Base-by-base conservation (phyloP, 2,888 invertebrate species). In the Minunthozetes semirufus region DNA sequence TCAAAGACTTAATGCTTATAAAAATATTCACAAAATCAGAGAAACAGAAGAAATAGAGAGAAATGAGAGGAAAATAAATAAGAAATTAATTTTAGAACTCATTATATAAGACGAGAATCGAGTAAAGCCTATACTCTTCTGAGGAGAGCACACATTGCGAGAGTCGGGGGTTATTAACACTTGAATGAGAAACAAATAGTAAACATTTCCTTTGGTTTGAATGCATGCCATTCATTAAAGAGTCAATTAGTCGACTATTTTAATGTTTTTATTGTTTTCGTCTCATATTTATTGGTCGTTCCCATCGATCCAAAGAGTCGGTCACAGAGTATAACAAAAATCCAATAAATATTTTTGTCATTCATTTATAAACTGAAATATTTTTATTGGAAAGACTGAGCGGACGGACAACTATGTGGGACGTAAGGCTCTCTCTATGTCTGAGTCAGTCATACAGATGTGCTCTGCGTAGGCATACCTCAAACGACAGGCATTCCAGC, bases 361-460 rank as follows among this genome's bases (percentile, higher is more conserved):
- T 4, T 17, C 22, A 13, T 1, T 50, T 50, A 50, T 50, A 50
- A 11, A 50, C 50, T 22, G 5, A 13, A 11, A 8, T 25, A 56
- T 19, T 50, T 19, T 50, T 17, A 19, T 50, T 50, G 17, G 4
- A 3, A 56, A 22, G 22, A 8, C 22, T 15, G 59, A 15, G 22
- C 29, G 22, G 61, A 61, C 61, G 27, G 42, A 68, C 19, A 46
- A n/a, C 19, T 68, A 68, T 68, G 68, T 68, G 68, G 68, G 68
- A 68, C 68, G 68, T 33, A 19, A n/a, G 63, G 33, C 29, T 38
- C 29, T n/a, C 13, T 63, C 29, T n/a, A 1, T 63, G 29, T 68
- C 38, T 42, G 42, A 15, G 25, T 38, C 38, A 66, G 33, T 38
- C 29, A 15, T 13, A 66, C 27, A 33, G 19, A 11, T 46, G 19